These are phyloP conservation scores for Matsumurasca onukii DNA, from an alignment of 1,140 invertebrate species.

Conservation along the genomic window DNA sequence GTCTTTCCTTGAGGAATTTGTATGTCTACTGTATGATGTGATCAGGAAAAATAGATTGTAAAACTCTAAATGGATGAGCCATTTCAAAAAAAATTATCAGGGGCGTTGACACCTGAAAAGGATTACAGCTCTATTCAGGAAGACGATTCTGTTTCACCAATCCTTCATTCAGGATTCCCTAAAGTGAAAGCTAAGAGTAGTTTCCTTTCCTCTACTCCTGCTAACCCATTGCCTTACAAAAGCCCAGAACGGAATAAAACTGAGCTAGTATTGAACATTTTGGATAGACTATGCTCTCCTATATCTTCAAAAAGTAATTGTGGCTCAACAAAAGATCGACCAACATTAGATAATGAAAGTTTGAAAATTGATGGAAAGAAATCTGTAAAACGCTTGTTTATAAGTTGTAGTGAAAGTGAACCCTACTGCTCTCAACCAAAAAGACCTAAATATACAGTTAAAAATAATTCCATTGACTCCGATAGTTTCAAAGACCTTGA, in stretches of 20 bases:
- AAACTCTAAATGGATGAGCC: too few relatives aligned
- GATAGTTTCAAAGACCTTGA: neutral
- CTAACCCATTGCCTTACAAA: neutral
- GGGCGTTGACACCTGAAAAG: too few relatives aligned
- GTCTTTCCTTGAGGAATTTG: too few relatives aligned
- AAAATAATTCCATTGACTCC: neutral
- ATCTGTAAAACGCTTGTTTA: too few relatives aligned
- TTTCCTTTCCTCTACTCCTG: neutral
- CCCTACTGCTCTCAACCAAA: neutral
- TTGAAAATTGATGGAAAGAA: too few relatives aligned
- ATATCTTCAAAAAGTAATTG: too few relatives aligned
- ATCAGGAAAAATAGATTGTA: too few relatives aligned
- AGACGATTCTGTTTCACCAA: too few relatives aligned
- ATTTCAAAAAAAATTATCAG: too few relatives aligned
- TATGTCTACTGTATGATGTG: too few relatives aligned
- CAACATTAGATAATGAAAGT: neutral
- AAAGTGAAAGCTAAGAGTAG: neutral
- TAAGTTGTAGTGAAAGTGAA: neutral
- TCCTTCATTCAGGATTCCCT: neutral
- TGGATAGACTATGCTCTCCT: neutral
- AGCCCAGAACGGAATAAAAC: neutral
- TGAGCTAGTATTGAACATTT: neutral
- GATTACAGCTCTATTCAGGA: too few relatives aligned
- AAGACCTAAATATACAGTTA: neutral
- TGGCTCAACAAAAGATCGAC: neutral